These are phyloP conservation scores for Arctocebus calabarensis DNA, from an alignment of 2,797 vertebrate species.

Conservation along the genomic window DNA sequence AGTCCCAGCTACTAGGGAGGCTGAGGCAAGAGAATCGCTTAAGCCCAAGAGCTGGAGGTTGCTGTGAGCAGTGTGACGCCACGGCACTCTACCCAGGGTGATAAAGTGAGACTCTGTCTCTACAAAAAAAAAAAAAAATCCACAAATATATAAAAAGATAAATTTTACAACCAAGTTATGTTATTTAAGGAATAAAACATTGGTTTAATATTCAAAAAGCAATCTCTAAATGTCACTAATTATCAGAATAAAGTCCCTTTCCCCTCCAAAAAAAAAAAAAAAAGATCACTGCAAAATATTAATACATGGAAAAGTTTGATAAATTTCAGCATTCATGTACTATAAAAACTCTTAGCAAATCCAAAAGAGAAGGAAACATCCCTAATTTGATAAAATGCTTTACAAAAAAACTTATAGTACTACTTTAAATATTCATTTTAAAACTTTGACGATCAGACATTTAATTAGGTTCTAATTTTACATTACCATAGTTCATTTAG, in stretches of 20 bases:
- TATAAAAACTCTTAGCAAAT: slow-evolving; percentile 31
- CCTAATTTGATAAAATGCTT: slow-evolving; percentile 59
- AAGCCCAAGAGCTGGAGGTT: too few species aligned
- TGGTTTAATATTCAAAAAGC: background rate
- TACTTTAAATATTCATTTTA: slow-evolving; percentile 57
- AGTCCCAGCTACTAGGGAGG: too few species aligned
- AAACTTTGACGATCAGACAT: slow-evolving; percentile 67
- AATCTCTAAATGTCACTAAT: slow-evolving; percentile 12
- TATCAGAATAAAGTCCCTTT: background rate
- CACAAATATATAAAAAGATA: background rate
- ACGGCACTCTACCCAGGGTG: too few species aligned
- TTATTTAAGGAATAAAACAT: background rate
- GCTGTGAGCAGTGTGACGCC: too few species aligned
- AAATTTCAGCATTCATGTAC: slow-evolving; percentile 37
- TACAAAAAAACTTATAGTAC: slow-evolving; percentile 30
- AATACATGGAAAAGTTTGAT: background rate
- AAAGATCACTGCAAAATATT: background rate
- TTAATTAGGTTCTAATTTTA: slow-evolving; percentile 77
- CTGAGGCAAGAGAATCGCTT: too few species aligned
- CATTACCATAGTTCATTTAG: slow-evolving; percentile 76
- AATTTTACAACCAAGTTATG: background rate
- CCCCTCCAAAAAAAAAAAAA: background rate
- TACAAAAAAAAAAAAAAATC: too few species aligned
- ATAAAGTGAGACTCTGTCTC: too few species aligned
- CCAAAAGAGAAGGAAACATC: slow-evolving; percentile 50